Evolutionary conservation across 2,888 invertebrate species (phyloP).

Genomic region (Alcis repandata): DNA sequence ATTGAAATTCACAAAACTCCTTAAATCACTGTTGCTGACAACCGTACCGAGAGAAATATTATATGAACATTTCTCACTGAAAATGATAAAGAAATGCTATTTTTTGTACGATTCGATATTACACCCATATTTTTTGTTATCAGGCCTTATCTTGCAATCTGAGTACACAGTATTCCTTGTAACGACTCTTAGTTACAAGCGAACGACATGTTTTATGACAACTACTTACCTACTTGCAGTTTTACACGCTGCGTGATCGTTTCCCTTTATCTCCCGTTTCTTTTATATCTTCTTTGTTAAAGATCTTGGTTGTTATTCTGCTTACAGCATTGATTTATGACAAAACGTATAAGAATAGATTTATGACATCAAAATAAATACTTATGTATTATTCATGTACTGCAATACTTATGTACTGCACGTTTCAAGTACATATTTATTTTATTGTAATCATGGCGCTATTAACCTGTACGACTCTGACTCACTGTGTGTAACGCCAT

Average conservation of each 20-base stretch:
- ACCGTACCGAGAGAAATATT: slow-evolving; percentile 34
- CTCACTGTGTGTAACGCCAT: slow-evolving; percentile 38
- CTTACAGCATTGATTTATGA: background rate
- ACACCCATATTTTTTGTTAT: slow-evolving; percentile 57
- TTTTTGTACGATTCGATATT: slow-evolving; percentile 61
- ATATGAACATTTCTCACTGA: slow-evolving; percentile 27
- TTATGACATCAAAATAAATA: background rate
- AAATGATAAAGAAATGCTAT: slow-evolving; percentile 45
- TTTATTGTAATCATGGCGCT: slow-evolving; percentile 19
- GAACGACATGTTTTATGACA: slow-evolving; percentile 62
- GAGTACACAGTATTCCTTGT: slow-evolving; percentile 74
- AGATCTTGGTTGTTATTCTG: background rate
- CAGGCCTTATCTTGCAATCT: slow-evolving; percentile 74
- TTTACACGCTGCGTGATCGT: slow-evolving; percentile 25
- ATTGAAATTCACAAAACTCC: slow-evolving; percentile 7
- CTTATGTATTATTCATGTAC: background rate
- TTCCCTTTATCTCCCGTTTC: slow-evolving; percentile 23
- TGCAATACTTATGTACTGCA: background rate
- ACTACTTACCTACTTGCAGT: slow-evolving; percentile 37
- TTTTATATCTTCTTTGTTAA: slow-evolving; percentile 8
- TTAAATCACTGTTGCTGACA: slow-evolving; percentile 34
- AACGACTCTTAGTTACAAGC: slow-evolving; percentile 71
- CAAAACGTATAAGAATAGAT: background rate
- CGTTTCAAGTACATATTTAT: background rate
- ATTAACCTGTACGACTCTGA: slow-evolving; percentile 19